These are phyloP conservation scores for Ptilonorhynchus violaceus DNA, from an alignment of 2,113 vertebrate genomes.

Conservation along the genomic window DNA sequence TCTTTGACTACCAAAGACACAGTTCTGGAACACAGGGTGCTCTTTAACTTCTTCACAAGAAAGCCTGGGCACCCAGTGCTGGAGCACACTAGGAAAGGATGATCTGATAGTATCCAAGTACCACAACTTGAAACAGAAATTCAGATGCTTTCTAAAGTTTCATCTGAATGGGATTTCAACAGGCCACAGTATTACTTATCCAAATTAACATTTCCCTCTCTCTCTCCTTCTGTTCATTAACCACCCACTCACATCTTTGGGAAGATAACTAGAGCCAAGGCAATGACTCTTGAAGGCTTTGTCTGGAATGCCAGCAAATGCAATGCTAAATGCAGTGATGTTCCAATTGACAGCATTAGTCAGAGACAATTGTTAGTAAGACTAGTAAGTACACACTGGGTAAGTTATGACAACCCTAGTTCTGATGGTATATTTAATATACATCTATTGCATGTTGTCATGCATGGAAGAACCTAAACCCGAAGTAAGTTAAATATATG, in stretches of 20 bases:
- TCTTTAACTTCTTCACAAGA: neutral
- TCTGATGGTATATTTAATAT: neutral
- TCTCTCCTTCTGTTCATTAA: slow-evolving; percentile 16
- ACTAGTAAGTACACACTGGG: neutral
- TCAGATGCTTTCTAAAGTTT: neutral
- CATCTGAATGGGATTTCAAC: neutral
- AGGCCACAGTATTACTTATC: neutral
- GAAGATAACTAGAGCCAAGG: neutral
- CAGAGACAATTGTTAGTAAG: neutral
- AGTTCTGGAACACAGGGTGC: neutral
- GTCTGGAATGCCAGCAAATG: neutral
- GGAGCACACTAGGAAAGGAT: neutral
- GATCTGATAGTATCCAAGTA: neutral
- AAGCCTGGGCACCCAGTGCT: neutral
- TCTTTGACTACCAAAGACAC: neutral
- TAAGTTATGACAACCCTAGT: neutral
- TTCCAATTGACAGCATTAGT: neutral
- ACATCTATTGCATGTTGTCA: neutral
- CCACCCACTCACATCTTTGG: neutral
- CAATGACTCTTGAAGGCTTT: neutral
- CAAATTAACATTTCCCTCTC: neutral
- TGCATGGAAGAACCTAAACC: neutral
- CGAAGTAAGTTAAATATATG: neutral
- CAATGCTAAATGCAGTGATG: neutral
- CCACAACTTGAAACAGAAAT: neutral